A percentile compares a stretch with the other conserved stretches of the same genome.
phyloP scores from a whole-genome alignment of 53 echinoderm and acorn worm genomes.

The Paelopatides confundens region DNA sequence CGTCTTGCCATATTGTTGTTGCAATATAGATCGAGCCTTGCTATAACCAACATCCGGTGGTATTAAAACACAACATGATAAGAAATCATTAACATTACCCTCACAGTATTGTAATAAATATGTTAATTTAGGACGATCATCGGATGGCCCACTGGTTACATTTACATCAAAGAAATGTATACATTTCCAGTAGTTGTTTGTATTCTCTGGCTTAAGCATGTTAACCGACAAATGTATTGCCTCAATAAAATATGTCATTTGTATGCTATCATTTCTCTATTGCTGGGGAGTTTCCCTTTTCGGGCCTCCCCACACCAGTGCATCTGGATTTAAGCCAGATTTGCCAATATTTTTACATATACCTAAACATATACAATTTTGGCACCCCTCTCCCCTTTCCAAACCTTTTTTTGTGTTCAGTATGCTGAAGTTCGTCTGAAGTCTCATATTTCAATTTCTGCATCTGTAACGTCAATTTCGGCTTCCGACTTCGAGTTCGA shows the following conservation, averaged over 20 bases:
- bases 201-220: no score
- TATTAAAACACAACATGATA: no score
- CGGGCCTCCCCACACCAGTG: constrained; percentile 45
- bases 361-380: background rate
- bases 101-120: no score
- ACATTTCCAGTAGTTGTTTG: constrained; percentile 44
- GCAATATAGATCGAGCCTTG: no score
- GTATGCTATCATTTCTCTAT: background rate
- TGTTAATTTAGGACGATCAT: constrained; percentile 31
- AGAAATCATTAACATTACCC: constrained; percentile 49
- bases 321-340: no score
- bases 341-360: background rate
- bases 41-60: constrained; percentile 44
- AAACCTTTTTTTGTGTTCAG: background rate
- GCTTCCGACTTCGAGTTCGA: background rate
- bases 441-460: constrained; percentile 3
- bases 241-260: constrained; percentile 13
- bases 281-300: background rate
- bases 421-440: background rate
- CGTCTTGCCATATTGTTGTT: no score
- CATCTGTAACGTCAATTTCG: background rate
- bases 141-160: constrained; percentile 15
- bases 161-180: no score
- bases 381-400: background rate
- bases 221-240: no score